phyloP scores from a whole-genome alignment of 2,888 invertebrate species.

The Lamellibrachia columna region DNA sequence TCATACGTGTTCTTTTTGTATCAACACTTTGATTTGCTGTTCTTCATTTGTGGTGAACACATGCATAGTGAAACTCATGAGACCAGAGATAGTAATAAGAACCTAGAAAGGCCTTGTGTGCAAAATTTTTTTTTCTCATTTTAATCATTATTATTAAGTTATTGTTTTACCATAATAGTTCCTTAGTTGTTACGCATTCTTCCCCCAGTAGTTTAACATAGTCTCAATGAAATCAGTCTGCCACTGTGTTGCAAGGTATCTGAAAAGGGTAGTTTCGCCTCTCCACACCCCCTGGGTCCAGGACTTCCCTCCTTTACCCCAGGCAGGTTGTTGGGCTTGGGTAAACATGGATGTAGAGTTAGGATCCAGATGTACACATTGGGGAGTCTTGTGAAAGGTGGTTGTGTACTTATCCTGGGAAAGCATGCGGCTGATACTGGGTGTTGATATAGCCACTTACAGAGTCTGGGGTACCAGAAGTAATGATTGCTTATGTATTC shows the following conservation, averaged over 20 bases:
- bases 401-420: not conserved
- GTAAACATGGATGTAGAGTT: not conserved
- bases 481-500: not conserved
- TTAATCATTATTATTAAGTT: too few relatives aligned
- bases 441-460: not conserved
- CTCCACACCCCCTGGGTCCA: not conserved
- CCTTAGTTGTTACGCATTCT: too few relatives aligned
- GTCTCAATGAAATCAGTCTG: not conserved
- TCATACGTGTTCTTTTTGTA: too few relatives aligned
- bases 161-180: too few relatives aligned
- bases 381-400: not conserved
- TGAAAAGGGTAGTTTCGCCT: not conserved
- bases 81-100: too few relatives aligned
- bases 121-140: not conserved
- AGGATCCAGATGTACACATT: not conserved
- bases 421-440: not conserved
- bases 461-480: not conserved
- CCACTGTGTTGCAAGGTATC: not conserved
- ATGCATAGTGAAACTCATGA: too few relatives aligned
- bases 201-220: too few relatives aligned
- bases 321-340: not conserved
- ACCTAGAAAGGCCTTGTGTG: not conserved
- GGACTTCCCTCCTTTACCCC: not conserved
- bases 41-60: too few relatives aligned
- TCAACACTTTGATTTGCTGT: too few relatives aligned